A percentile compares a stretch with the other conserved stretches of the same genome.
phyloP scores from a whole-genome alignment of 2,888 invertebrate species.

The Callimorpha dominula region DNA sequence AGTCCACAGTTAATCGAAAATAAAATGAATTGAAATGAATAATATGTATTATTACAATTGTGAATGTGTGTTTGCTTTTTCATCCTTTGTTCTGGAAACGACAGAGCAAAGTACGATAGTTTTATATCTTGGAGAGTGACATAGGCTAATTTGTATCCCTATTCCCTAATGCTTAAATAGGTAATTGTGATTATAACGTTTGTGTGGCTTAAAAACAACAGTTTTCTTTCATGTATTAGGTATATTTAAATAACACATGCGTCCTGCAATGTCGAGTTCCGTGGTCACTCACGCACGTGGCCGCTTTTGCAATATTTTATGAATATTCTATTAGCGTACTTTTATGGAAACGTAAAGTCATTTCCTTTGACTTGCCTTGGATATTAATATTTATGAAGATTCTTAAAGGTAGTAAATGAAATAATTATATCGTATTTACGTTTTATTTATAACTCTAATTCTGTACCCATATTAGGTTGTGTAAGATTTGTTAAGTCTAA shows the following conservation, averaged over 20 bases:
- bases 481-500: neutral
- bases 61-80: neutral
- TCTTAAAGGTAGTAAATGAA: slow-evolving; percentile 4
- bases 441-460: neutral
- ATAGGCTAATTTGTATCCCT: no score
- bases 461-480: neutral
- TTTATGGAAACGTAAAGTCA: slow-evolving; percentile 15
- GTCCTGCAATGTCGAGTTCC: neutral
- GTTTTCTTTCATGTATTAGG: neutral
- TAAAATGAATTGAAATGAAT: no score
- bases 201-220: neutral
- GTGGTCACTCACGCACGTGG: slow-evolving; percentile 6
- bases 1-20: no score
- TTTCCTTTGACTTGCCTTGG: slow-evolving; percentile 13
- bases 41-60: no score
- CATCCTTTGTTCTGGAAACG: neutral
- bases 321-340: slow-evolving; percentile 19
- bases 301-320: slow-evolving; percentile 15
- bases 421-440: neutral
- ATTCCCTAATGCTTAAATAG: neutral
- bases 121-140: neutral
- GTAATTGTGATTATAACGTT: neutral
- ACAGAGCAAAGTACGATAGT: neutral
- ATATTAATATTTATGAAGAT: slow-evolving; percentile 1
- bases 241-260: neutral